These are phyloP conservation scores for Sesia apiformis DNA, from an alignment of 2,888 invertebrate genomes.

Conservation along the genomic window DNA sequence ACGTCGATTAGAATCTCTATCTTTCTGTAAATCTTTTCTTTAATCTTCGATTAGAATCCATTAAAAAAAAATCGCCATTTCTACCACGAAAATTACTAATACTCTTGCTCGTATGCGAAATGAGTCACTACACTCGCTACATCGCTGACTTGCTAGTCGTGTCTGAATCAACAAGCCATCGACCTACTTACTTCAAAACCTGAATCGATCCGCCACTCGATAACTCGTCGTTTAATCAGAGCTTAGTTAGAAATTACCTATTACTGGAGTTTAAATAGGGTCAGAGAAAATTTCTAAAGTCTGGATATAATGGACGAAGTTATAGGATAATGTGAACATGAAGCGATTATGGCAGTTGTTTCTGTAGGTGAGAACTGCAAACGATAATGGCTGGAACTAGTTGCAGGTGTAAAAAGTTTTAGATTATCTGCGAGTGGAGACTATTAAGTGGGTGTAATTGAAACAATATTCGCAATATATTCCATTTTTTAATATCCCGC, in stretches of 20 bases:
- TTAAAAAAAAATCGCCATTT: too few species aligned
- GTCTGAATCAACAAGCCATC: neutral
- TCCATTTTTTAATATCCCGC: too few species aligned
- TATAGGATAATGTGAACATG: neutral
- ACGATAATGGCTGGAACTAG: too few species aligned
- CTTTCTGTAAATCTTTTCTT: too few species aligned
- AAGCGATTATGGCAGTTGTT: neutral
- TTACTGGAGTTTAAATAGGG: slow-evolving; percentile 10
- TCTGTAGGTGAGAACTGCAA: neutral
- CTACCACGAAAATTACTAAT: too few species aligned
- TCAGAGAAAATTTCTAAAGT: slow-evolving; percentile 1
- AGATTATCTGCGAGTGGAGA: too few species aligned
- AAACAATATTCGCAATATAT: too few species aligned
- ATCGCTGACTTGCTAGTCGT: neutral
- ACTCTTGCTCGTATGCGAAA: too few species aligned
- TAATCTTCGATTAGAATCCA: too few species aligned
- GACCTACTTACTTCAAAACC: slow-evolving; percentile 21
- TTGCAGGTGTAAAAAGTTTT: too few species aligned
- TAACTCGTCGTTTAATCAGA: slow-evolving; percentile 31
- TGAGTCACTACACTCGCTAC: neutral
- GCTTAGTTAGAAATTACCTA: slow-evolving; percentile 27
- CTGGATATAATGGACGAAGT: neutral
- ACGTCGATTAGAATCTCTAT: too few species aligned
- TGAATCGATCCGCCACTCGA: slow-evolving; percentile 35
- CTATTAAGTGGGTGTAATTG: too few species aligned